Evolutionary conservation across 2,797 vertebrate genomes (phyloP).

Genomic region (Nothura maculosa): DNA sequence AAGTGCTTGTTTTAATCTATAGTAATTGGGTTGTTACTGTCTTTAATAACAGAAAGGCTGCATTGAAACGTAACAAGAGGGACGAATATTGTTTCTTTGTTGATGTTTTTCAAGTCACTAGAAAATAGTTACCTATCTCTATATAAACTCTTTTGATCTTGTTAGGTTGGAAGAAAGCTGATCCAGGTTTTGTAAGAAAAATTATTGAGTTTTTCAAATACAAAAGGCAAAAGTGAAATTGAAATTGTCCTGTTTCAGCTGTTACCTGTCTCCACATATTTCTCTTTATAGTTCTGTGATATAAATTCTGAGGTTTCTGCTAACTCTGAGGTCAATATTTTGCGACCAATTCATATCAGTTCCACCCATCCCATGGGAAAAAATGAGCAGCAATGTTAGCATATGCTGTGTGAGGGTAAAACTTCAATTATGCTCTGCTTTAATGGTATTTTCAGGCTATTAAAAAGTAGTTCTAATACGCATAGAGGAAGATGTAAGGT

Average conservation of each 20-base stretch:
- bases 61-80: conserved; percentile 30
- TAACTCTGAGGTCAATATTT: conserved; percentile 21
- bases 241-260: conserved; percentile 31
- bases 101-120: conserved; percentile 30
- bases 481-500: rapidly evolving
- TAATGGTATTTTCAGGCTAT: neutral
- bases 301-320: conserved; percentile 1
- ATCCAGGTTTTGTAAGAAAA: conserved; percentile 14
- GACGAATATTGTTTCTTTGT: neutral
- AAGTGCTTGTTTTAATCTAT: conserved; percentile 77
- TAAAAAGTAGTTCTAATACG: neutral
- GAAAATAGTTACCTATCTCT: conserved; percentile 38
- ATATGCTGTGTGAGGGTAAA: neutral
- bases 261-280: neutral
- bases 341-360: neutral
- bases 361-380: neutral
- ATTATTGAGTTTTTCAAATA: conserved; percentile 44
- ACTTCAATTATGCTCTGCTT: neutral
- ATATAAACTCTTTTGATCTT: conserved; percentile 49
- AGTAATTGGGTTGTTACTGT: conserved; percentile 6
- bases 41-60: conserved; percentile 52
- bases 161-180: conserved; percentile 37
- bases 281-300: neutral
- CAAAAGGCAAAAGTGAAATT: conserved; percentile 20
- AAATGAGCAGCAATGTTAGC: neutral